Evolutionary conservation across 2,888 invertebrate species (phyloP), one percentile per base, ranked within the genome.

Genomic region (Tetramorium bicarinatum): DNA sequence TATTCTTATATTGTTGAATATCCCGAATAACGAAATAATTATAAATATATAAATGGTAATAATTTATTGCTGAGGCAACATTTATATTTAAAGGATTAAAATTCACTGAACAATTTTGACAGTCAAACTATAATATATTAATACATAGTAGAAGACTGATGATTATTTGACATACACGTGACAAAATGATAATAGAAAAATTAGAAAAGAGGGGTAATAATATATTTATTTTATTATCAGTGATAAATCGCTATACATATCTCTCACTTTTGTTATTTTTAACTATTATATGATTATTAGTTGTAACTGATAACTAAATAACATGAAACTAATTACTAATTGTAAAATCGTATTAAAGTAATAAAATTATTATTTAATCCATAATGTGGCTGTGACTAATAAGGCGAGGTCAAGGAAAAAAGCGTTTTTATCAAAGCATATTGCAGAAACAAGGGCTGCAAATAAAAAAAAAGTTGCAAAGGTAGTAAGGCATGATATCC

Each of bases 251-350:
- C 29, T 34, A 0, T 44, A 66, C 2, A 44, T 3, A 44, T 6
- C 1, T 44, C 76, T 82, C 87, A 87, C 84, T 88, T 88, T 47
- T 47, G 15, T 34, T 29, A 29, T 29, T 47, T 66, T 44, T 18
- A 25, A 25, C 8, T 25, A 9, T 11, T 2, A 29, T 18, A 25
- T 11, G 25, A 66, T 38, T 66, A 18, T 44, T 18, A 25, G 29
- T 67, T 67, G 7, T 47, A 18, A 67, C 6, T 67, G 2, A 66
- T 8, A 64, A 64, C 15, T 21, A 21, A 41, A 41, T 41, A 41
- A 21, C 7, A 15, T 15, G 2, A 44, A 38, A 66, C 25, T 44
- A 38, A 66, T 44, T 44, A 8, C n/a, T 34, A 69, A 34, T 69
- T 52, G 34, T 18, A 34, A 71, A 15, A 71, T 71, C 0, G 29